Evolutionary conservation across 2,113 vertebrate species (phyloP).

Genomic region (Trachemys scripta): DNA sequence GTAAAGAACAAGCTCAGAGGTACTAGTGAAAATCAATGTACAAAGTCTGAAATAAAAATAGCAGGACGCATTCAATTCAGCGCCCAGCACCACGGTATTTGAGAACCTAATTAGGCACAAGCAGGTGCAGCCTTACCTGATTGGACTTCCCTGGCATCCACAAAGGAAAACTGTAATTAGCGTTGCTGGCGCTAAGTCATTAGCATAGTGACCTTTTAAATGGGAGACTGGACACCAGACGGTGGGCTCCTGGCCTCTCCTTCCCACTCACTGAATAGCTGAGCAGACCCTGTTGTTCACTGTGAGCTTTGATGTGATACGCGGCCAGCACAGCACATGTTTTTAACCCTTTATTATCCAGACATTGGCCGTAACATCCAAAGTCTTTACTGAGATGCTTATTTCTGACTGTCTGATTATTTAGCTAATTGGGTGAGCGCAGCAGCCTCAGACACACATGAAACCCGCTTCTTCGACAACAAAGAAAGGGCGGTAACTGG

Average conservation of each 20-base stretch:
- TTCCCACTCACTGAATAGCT: no score
- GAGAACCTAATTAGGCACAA: background rate
- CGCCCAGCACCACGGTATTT: background rate
- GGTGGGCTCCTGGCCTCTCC: background rate
- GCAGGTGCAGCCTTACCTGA: background rate
- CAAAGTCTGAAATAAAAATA: background rate
- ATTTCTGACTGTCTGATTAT: background rate
- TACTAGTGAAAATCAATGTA: background rate
- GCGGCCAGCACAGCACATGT: background rate
- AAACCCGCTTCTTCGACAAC: background rate
- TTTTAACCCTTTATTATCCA: accelerated
- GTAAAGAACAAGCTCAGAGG: background rate
- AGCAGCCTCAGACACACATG: background rate
- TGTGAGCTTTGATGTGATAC: background rate
- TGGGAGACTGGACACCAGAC: background rate
- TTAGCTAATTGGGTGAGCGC: background rate
- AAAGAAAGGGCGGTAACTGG: background rate
- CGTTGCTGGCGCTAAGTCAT: background rate
- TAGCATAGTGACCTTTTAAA: background rate
- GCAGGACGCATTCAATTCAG: background rate
- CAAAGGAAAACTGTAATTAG: background rate
- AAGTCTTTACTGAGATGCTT: background rate
- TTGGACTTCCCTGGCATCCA: background rate
- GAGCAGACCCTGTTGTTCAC: accelerated
- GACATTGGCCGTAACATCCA: background rate